Evolutionary conservation across 1,140 invertebrate genomes (phyloP).

Genomic region (Eupristina koningsbergeri): DNA sequence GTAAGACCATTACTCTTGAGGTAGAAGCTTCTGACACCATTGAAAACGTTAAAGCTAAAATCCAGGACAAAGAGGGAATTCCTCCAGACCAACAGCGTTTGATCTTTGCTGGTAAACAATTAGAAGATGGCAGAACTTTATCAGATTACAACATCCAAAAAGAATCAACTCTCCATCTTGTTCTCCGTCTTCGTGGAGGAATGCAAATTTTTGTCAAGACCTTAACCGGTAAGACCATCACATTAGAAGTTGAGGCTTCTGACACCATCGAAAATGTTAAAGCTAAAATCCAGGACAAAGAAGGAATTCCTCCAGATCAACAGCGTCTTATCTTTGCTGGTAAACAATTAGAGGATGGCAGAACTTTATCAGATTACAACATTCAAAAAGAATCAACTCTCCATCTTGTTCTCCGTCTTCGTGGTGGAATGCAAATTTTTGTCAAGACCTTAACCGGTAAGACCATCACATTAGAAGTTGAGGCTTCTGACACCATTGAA

Average conservation of each 20-base stretch:
- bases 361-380: slow-evolving; percentile 79
- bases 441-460: slow-evolving; percentile 83
- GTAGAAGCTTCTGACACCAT: slow-evolving; percentile 83
- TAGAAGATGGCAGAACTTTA: slow-evolving; percentile 86
- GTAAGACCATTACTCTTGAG: slow-evolving; percentile 81
- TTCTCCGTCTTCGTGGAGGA: slow-evolving; percentile 79
- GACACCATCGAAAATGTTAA: slow-evolving; percentile 87
- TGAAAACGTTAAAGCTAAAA: slow-evolving; percentile 85
- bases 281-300: slow-evolving; percentile 82
- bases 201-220: slow-evolving; percentile 81
- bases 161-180: slow-evolving; percentile 84
- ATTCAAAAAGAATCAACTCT: slow-evolving; percentile 85
- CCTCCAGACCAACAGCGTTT: slow-evolving; percentile 82
- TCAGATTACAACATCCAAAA: slow-evolving; percentile 88
- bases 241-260: slow-evolving; percentile 81
- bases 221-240: slow-evolving; percentile 81
- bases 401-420: slow-evolving; percentile 80
- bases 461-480: slow-evolving; percentile 79
- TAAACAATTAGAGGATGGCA: slow-evolving; percentile 57
- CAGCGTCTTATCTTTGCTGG: slow-evolving; percentile 80
- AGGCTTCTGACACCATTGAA: slow-evolving; percentile 82
- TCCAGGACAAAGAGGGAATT: slow-evolving; percentile 80
- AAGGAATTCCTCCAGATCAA: slow-evolving; percentile 82
- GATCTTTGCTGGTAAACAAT: slow-evolving; percentile 85
- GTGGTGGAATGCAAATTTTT: slow-evolving; percentile 81